Evolutionary conservation across 1,140 invertebrate genomes (phyloP), one percentile per base, ranked within the genome.

Genomic region (Diorhabda elongata): DNA sequence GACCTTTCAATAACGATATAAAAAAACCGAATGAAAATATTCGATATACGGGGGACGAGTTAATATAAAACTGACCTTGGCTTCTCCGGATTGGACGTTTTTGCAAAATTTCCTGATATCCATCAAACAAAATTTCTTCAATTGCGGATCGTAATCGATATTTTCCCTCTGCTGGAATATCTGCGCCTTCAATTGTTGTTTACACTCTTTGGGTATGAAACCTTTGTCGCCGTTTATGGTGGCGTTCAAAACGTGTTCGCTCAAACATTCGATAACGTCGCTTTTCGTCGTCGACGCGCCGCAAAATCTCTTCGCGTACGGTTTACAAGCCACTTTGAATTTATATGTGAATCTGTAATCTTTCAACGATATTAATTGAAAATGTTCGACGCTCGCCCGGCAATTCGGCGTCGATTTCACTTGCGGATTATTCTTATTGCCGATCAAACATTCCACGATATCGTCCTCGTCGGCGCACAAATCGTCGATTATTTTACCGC

Each of bases 311-410:
- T 89, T 84, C 1, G 97, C 96, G 82, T 93, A 89, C 6, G 86
- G 85, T 75, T 92, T 90, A 77, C 97, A 99, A 1, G 95, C 92
- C 78, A 76, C 89, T 83, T 98, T 98, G 80, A 99, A 99, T 80
- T 96, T 96, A 74, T 91, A 93, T 41, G 91, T 96, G 81, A 99
- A 99, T 8, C 77, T 90, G 80, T 96, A 98, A 83, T 97, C 94
- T 81, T 98, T 96, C 68, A 98, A 81, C 5, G 94, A 92, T 61
- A 98, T 92, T 58, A 97, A 83, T 83, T 96, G 93, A 78, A 93
- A 91, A 84, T 99, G 97, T 82, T 99, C 96, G 43, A 99, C 91
- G 68, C 95, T 95, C 42, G 92, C 92, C 72, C 90, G 86, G 83
- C 98, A 99, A 81, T 97, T 96, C 3, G 87, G 84, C 79, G 92